Conservation (phyloP, 2,797 vertebrate genomes). For the Adrianichthys oophorus region DNA sequence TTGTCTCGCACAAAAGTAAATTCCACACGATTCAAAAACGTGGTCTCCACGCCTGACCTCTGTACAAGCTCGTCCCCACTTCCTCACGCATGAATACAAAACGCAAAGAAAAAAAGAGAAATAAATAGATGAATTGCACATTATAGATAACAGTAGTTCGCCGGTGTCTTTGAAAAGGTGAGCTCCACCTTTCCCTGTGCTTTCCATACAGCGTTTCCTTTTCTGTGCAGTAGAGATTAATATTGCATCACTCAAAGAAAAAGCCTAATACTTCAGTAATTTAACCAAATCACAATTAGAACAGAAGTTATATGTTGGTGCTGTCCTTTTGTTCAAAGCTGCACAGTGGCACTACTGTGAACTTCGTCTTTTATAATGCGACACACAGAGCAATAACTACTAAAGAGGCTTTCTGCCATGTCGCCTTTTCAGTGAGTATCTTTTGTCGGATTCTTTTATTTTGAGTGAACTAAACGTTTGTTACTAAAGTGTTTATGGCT, state of each 20-base stretch:
- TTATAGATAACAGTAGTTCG: conserved; percentile 42
- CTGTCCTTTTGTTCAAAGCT: conserved; percentile 10
- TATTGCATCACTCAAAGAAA: conserved; percentile 7
- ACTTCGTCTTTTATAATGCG: no score
- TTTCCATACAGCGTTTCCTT: conserved; percentile 10
- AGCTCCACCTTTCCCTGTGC: neutral
- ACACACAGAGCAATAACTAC: no score
- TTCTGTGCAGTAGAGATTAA: conserved; percentile 1
- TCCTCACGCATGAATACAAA: conserved; percentile 32
- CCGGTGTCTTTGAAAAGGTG: conserved; percentile 11
- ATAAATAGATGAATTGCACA: conserved; percentile 58
- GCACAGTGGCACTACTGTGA: conserved; percentile 31
- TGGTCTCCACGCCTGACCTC: no score
- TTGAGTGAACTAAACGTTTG: no score
- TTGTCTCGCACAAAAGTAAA: no score
- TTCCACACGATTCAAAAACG: no score
- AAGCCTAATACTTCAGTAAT: conserved; percentile 5
- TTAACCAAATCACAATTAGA: neutral
- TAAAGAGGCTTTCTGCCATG: no score
- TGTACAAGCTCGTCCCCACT: conserved; percentile 20
- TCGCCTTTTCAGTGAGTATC: no score
- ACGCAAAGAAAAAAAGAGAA: conserved; percentile 47
- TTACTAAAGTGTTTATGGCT: conserved; percentile 9
- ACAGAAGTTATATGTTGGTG: neutral
- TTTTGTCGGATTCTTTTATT: no score